These are phyloP conservation scores for Drosophila crucigera DNA, from an alignment of 2,888 invertebrate species.

Conservation along the genomic window DNA sequence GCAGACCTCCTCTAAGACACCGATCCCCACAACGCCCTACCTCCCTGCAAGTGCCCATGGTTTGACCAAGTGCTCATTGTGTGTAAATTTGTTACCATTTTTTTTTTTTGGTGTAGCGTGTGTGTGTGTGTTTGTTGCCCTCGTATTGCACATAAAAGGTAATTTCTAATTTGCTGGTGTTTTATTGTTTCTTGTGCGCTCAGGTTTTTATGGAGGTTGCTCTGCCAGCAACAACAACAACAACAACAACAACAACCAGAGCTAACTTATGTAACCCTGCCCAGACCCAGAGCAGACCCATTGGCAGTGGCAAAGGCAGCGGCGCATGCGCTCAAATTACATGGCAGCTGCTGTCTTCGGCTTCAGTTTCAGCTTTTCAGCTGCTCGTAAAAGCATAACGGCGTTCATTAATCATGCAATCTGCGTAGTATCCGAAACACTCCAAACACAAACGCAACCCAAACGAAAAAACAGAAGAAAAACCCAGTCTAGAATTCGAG, in stretches of 20 bases:
- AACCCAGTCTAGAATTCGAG: slow-evolving; percentile 24
- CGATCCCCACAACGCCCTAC: neutral
- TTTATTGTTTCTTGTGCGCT: slow-evolving; percentile 75
- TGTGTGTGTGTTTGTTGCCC: slow-evolving; percentile 33
- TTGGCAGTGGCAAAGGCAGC: slow-evolving; percentile 55
- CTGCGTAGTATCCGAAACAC: slow-evolving; percentile 41
- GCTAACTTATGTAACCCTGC: slow-evolving; percentile 31
- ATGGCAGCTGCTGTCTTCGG: slow-evolving; percentile 56
- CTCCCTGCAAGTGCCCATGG: slow-evolving; percentile 18
- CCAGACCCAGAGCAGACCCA: slow-evolving; percentile 52
- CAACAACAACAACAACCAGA: slow-evolving; percentile 3
- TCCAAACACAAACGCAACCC: slow-evolving; percentile 37
- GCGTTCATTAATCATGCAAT: slow-evolving; percentile 80
- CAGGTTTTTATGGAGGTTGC: slow-evolving; percentile 60
- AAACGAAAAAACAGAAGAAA: slow-evolving; percentile 49
- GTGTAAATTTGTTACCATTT: slow-evolving; percentile 78
- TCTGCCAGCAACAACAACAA: slow-evolving; percentile 6
- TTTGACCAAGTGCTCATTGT: slow-evolving; percentile 66
- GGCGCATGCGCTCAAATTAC: slow-evolving; percentile 73
- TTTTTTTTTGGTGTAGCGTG: slow-evolving; percentile 1
- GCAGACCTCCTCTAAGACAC: slow-evolving; percentile 9
- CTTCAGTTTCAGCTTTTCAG: slow-evolving; percentile 20
- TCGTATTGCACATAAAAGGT: slow-evolving; percentile 74
- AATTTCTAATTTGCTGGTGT: slow-evolving; percentile 80
- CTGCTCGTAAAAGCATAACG: slow-evolving; percentile 78